Base-by-base conservation (phyloP, 2,113 vertebrate species). In the Dasypus novemcinctus region DNA sequence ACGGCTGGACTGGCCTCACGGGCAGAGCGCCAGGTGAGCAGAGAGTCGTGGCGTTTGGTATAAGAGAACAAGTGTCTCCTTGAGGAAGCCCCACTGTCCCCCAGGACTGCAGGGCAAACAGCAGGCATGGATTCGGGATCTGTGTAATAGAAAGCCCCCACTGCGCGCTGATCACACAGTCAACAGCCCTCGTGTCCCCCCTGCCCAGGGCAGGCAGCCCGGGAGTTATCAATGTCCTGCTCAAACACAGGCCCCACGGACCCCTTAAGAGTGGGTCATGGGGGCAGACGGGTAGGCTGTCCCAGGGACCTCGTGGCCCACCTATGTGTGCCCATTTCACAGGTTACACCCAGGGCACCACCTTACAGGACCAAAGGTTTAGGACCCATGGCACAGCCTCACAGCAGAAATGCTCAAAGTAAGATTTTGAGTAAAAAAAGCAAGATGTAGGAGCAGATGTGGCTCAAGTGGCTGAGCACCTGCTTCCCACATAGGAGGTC, bases 81-180 rank as follows among this genome's bases (percentile, higher is more conserved):
- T 76, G 74, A 63, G 72, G 33, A 87, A 75, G 75, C 88, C 81
- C 21, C 38, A 17, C 15, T 23, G 38, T 69, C 49, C 54, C 64
- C 54, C 52, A 38, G 4, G 1, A 41, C 8, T 33, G 5, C 61
- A 43, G 31, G 63, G 38, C 49, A n/a, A 36, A 41, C 21, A 46
- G 64, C 43, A 49, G 79, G 46, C 7, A 7, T 69, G n/a, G 90
- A 66, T 78, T 79, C 76, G 9, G 84, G 54, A 68, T 72, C 59
- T n/a, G n/a, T n/a, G n/a, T n/a, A n/a, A n/a, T 78, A 89, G 27
- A 57, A 74, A 71, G 84, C 69, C 78, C 41, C 79, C 36, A 23
- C 59, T 64, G 46, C 81, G 4, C 10, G 8, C 43, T 91, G 86
- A 92, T 80, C 84, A 72, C 21, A 63, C 3, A 27, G 64, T 11